Base-by-base conservation (phyloP, 2,113 vertebrate genomes). In the Picathartes gymnocephalus region DNA sequence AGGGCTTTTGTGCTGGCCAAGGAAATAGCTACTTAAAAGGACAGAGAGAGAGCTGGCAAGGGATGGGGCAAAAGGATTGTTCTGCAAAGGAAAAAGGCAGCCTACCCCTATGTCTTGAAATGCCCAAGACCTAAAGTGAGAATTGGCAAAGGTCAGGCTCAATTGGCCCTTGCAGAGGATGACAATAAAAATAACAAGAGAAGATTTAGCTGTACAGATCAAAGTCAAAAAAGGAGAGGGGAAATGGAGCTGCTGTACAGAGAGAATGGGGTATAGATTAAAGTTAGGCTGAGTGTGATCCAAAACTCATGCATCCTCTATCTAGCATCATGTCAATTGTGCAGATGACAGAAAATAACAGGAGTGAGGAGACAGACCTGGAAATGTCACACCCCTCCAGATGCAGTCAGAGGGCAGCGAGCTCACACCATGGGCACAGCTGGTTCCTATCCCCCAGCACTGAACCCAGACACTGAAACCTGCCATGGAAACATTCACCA, bases 21-120 rank as follows among this genome's bases (percentile, higher is more conserved):
- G 83, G 44, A 88, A 95, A 78, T 51, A 95, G 81, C 80, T 81
- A 58, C 56, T 74, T 66, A 39, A 78, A 97, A 93, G 86, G 40
- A 94, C 37, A 54, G 47, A 83, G 64, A 81, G 68, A 91, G 18
- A 30, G 31, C 31, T 88, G 71, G 16, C 54, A 95, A 86, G 58
- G 71, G 61, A 83, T 20, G 28, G 64, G 76, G 88, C 54, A 73
- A 88, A 93, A 80, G 27, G 30, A 80, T 33, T 39, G 54, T 62
- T 30, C 51, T 86, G 88, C 42, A 88, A 90, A 90, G 80, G 44
- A 85, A 88, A 86, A 81, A 86, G 76, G 56, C 60, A 94, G 72
- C 47, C 86, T 86, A 54, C 15, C 15, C 45, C 30, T 35, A 42
- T 18, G 54, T 77, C 76, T 91, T 71, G 91, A 94, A 86, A 92